Conservation (phyloP, 1,140 invertebrate genomes). For the Nixonia krombeini region DNA sequence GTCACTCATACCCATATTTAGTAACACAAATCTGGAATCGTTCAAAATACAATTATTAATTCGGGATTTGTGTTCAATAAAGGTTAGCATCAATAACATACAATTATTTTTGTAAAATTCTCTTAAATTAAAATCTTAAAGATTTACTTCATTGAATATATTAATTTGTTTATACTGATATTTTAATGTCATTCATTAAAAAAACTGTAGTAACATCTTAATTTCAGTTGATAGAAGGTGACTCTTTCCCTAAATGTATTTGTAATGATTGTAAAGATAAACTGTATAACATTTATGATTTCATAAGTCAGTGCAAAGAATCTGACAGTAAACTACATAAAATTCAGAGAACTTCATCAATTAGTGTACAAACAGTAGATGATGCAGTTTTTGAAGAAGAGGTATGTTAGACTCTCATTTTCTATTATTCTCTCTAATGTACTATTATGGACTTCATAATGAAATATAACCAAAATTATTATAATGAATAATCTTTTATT, state of each 20-base stretch:
- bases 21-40: constrained; percentile 34
- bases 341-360: constrained; percentile 23
- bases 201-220: no score
- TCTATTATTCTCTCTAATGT: no score
- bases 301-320: constrained; percentile 39
- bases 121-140: no score
- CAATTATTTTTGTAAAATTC: neutral
- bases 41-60: constrained; percentile 45
- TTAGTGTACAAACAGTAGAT: constrained; percentile 1
- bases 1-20: constrained; percentile 33
- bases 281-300: constrained; percentile 37
- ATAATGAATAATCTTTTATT: no score
- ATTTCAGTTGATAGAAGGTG: constrained; percentile 40
- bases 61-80: constrained; percentile 43
- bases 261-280: constrained; percentile 38
- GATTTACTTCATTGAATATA: no score
- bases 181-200: no score
- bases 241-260: constrained; percentile 35
- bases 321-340: constrained; percentile 43
- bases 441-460: no score
- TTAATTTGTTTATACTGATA: no score
- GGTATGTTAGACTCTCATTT: constrained; percentile 17
- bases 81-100: no score
- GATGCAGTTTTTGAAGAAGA: constrained; percentile 30
- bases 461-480: no score